Evolutionary conservation across 2,888 invertebrate genomes (phyloP), one percentile per base, ranked within the genome.

Genomic region (Chrysopilus asiliformis): DNA sequence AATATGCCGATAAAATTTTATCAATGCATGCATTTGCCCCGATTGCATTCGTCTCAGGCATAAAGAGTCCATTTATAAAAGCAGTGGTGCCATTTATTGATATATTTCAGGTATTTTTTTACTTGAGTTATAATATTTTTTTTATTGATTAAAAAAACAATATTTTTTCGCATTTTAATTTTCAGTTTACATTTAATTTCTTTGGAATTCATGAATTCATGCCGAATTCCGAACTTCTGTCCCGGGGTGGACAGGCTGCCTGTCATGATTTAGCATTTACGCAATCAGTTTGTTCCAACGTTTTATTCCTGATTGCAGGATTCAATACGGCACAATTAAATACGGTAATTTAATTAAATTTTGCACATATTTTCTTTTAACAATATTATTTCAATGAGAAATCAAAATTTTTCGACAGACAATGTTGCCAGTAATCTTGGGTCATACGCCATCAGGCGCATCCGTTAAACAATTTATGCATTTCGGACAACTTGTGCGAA

Each of bases 391-490:
- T 4, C 10, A 9, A 28, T 4, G 14, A 5, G 10, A 24, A 36
- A 14, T 35, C 32, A 13, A 9, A 40, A 31, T 18, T 30, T 17
- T 4, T 39, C 8, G 19, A 19, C 41, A 68, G 52, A 63, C 66
- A 1, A 55, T 76, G 44, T 46, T 76, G 33, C 71, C 74, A 0
- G 64, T 73, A 1, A 68, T 77, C 41, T 49, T 72, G 3, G 67
- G 67, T 0, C 73, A 75, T 41, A 57, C 64, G 29, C 76, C 77
- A 2, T 67, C 70, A 7, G 70, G 71, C 1, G 56, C 67, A 2
- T 66, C 68, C 3, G 56, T 57, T 4, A 58, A 59, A 44, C 68
- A 70, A 45, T 45, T 71, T 2, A 45, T 65, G 8, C 71, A 72
- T 49, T 72, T 58, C 48, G 62, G 56, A 4, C 71, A 72, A 52